phyloP scores from a whole-genome alignment of 64 coral and sea anemone genomes.

The Cladopsammia gracilis region DNA sequence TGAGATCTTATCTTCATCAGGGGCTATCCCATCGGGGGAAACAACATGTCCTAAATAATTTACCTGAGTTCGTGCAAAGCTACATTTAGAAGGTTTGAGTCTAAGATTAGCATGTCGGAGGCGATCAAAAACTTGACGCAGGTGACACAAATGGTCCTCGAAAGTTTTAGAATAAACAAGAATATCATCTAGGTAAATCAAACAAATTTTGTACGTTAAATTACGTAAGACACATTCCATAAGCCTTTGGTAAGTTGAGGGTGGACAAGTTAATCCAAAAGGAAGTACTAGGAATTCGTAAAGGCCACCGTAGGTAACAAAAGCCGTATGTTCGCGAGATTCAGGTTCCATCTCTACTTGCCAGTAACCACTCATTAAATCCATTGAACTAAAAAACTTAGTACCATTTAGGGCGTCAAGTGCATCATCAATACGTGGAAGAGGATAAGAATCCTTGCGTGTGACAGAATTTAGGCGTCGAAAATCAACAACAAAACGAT shows the following conservation, averaged over 20 bases:
- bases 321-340: constrained; percentile 28
- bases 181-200: constrained; percentile 52
- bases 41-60: constrained; percentile 33
- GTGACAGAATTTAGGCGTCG: constrained; percentile 7
- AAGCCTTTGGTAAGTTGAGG: not conserved
- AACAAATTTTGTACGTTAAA: constrained; percentile 23
- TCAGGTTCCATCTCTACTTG: not conserved
- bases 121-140: constrained; percentile 36
- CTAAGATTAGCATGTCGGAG: constrained; percentile 17
- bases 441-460: constrained; percentile 14
- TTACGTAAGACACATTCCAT: constrained; percentile 50
- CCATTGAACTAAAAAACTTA: not conserved
- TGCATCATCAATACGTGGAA: constrained; percentile 12
- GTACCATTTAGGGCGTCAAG: not conserved
- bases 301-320: constrained; percentile 37
- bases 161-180: constrained; percentile 30
- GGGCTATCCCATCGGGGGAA: constrained; percentile 4
- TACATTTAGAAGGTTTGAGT: constrained; percentile 43
- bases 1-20: constrained; percentile 2
- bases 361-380: not conserved
- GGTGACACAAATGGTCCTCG: not conserved
- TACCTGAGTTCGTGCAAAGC: not conserved
- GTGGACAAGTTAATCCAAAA: constrained; percentile 1
- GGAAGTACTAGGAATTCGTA: constrained; percentile 27
- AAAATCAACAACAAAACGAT: constrained; percentile 30